Base-by-base conservation (phyloP, 1,140 invertebrate species). In the Acromyrmex echinatior region DNA sequence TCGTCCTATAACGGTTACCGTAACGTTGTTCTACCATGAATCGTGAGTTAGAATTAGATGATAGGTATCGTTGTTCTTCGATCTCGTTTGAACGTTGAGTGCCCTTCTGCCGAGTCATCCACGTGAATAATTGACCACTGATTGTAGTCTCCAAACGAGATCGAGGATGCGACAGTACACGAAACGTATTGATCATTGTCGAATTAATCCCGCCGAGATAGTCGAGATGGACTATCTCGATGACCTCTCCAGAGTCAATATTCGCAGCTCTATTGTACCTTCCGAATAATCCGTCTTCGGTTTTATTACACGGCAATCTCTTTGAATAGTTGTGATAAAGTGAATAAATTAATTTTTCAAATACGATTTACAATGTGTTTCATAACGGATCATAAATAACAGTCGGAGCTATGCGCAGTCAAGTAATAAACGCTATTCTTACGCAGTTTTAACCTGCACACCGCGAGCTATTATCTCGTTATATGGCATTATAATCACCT, bases 141-240 rank as follows among this genome's bases (percentile, higher is more conserved):
- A 88, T 88, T 78, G 79, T 49, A 70, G 28, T 78, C 18, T 35
- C 53, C 51, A n/a, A 76, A 76, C 53, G 56, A 76, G 56, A 28
- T 25, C 79, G 53, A 81, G 51, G 68, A 82, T 65, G 80, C 80
- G 79, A 87, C 74, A 89, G 86, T 77, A 90, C 89, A 87, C 39
- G 70, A 90, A 90, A 86, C 87, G 81, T 91, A 88, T 88, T 70
- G 89, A 88, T 91, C 89, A 91, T 90, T 62, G 82, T 88, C 66
- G 86, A 87, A 56, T 79, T 78, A 73, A 74, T 87, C 82, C 78
- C 68, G 70, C 76, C 82, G 0, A 63, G 63, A 86, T 62, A n/a
- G 51, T 6, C 28, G 56, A 84, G 58, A 16, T 25, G 39, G 16
- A 62, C 31, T 68, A 91, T 91, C 90, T 79, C 89, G 81, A 88